A percentile compares a stretch with the other conserved stretches of the same genome.
These are phyloP conservation scores for Vespertilio murinus DNA, from an alignment of 2,797 vertebrate genomes.

Conservation along the genomic window DNA sequence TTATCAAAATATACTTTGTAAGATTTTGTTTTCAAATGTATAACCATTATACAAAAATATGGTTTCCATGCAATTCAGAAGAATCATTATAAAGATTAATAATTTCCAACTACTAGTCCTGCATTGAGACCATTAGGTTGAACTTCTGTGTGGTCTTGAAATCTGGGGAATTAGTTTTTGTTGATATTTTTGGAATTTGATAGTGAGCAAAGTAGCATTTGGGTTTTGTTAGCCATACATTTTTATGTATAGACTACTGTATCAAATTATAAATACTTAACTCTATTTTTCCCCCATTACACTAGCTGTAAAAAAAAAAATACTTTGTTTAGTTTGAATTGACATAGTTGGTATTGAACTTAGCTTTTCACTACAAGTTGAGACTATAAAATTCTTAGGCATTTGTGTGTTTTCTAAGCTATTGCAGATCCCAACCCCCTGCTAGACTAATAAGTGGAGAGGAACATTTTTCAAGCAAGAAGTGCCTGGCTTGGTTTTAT, in stretches of 20 bases:
- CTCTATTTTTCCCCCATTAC: not conserved
- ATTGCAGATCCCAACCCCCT: constrained; percentile 91
- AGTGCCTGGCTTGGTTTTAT: constrained; percentile 97
- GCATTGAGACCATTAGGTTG: not conserved
- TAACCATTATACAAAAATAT: not conserved
- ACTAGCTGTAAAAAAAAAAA: not conserved
- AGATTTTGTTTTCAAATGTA: constrained; percentile 21
- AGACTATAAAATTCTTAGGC: constrained; percentile 68
- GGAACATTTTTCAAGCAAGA: constrained; percentile 95
- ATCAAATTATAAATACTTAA: constrained; percentile 33
- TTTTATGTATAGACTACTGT: constrained; percentile 23
- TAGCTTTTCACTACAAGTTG: constrained; percentile 62
- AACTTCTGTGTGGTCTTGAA: not conserved
- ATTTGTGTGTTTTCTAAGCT: constrained; percentile 84
- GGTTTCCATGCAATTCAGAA: not conserved
- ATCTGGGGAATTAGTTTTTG: constrained; percentile 40
- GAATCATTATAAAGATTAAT: not conserved
- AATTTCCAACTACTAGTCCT: not conserved
- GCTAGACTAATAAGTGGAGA: constrained; percentile 89
- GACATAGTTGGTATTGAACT: constrained; percentile 56
- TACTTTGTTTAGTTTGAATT: constrained; percentile 51
- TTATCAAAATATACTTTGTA: constrained; percentile 38
- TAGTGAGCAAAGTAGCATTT: constrained; percentile 35
- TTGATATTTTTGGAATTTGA: constrained; percentile 54
- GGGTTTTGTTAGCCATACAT: constrained; percentile 49